Evolutionary conservation across 2,888 invertebrate genomes (phyloP).

Genomic region (Osedax fenrisi): DNA sequence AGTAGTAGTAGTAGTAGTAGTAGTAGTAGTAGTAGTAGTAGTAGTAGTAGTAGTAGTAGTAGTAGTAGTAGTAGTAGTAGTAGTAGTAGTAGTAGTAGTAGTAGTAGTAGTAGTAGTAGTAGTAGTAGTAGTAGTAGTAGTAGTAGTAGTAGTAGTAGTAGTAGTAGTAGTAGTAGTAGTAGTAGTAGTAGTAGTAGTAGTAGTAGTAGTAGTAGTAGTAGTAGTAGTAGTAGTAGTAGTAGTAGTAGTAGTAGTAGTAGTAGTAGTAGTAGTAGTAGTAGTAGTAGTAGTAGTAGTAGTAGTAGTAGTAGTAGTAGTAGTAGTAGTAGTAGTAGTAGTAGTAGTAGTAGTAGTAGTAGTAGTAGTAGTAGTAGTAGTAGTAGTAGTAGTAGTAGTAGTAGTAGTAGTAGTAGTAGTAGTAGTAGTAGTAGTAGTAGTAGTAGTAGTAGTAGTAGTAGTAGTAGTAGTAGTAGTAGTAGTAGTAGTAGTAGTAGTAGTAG

Average conservation of each 20-base stretch:
- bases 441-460: neutral
- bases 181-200: neutral
- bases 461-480: neutral
- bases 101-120: neutral
- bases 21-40: neutral
- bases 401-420: slow-evolving; percentile 22
- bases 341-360: slow-evolving; percentile 26
- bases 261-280: slow-evolving; percentile 27
- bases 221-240: neutral
- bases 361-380: slow-evolving; percentile 24
- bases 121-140: neutral
- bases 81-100: neutral
- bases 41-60: slow-evolving; percentile 2
- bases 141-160: neutral
- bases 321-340: slow-evolving; percentile 27
- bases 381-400: slow-evolving; percentile 17
- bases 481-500: neutral
- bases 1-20: neutral
- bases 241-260: slow-evolving; percentile 5
- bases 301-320: slow-evolving; percentile 18
- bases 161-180: neutral
- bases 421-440: slow-evolving; percentile 20
- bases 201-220: neutral
- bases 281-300: slow-evolving; percentile 24
- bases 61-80: neutral